Base-by-base conservation (phyloP, 1,140 invertebrate genomes). In the Camponotus pennsylvanicus region DNA sequence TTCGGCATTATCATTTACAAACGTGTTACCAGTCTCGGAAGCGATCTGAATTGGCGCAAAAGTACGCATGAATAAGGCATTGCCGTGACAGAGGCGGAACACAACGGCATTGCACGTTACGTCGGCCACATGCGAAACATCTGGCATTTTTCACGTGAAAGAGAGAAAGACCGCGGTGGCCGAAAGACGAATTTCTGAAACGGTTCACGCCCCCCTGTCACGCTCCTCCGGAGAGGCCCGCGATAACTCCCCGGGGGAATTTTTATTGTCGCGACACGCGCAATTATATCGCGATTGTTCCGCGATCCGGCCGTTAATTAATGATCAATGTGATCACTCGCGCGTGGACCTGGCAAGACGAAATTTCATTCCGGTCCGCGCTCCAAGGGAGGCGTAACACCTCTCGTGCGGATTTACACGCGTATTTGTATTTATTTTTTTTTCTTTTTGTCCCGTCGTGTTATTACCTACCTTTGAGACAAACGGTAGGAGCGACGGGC, bases 91-190 rank as follows among this genome's bases (percentile, higher is more conserved):
- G 79, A 90, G 76, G 88, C 88, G 90, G 89, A 90, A 90, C 85
- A 88, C 57, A 63, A 88, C 87, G 77, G 77, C 85, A 86, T 76
- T 83, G 87, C 86, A 90, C 91, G 90, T 92, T 92, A 79, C 83
- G 66, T 87, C 90, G 91, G 89, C 93, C 95, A 95, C 94, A 95
- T 95, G 95, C 93, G 93, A 92, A 93, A 95, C 95, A 95, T 95
- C 95, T 95, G 95, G 94, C 94, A 94, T 94, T 94, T 95, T 94
- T 95, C 92, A 92, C 93, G 93, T 94, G 92, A 95, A 95, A 95
- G 94, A 94, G 93, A 94, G 93, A 94, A 92, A 93, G 90, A 89
- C 63, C 77, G 63, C 57, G 40, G 84, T 27, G 87, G 80, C 77
- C 90, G 86, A 93, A 93, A 93, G 93, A 93, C 92, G 93, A 92